phyloP scores from a whole-genome alignment of 2,113 vertebrate species.

The Centrocercus urophasianus region DNA sequence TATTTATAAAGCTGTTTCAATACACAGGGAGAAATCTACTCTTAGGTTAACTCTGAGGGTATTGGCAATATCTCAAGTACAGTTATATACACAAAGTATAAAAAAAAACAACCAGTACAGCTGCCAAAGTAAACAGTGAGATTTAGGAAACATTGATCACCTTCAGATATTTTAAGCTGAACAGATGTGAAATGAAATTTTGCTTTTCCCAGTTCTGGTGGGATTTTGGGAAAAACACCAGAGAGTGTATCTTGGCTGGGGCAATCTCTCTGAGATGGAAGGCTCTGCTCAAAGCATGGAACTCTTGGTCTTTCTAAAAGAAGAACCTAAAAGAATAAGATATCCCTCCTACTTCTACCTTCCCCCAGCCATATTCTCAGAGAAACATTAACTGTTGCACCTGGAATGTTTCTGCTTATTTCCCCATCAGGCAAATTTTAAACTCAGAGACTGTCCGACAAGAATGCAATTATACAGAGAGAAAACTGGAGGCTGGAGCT shows the following conservation, averaged over 20 bases:
- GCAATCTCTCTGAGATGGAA: background rate
- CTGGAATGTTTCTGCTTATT: background rate
- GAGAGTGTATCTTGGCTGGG: background rate
- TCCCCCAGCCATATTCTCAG: background rate
- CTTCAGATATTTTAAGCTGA: background rate
- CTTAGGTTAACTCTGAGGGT: background rate
- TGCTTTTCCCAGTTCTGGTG: background rate
- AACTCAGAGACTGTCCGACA: background rate
- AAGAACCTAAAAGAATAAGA: background rate
- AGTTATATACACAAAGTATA: background rate
- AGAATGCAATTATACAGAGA: background rate
- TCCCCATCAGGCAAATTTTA: background rate
- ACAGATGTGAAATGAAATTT: background rate
- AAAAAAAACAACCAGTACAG: background rate
- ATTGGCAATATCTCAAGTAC: background rate
- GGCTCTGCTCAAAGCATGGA: background rate
- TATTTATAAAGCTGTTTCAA: background rate
- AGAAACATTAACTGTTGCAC: background rate
- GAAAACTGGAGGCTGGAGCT: background rate
- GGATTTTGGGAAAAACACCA: background rate
- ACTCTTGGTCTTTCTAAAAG: accelerated
- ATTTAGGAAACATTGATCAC: background rate
- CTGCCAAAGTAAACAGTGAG: background rate
- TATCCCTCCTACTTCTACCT: background rate
- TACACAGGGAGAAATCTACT: background rate